Conservation (phyloP, 1,140 invertebrate species). For the Gonatopus flavifemur region DNA sequence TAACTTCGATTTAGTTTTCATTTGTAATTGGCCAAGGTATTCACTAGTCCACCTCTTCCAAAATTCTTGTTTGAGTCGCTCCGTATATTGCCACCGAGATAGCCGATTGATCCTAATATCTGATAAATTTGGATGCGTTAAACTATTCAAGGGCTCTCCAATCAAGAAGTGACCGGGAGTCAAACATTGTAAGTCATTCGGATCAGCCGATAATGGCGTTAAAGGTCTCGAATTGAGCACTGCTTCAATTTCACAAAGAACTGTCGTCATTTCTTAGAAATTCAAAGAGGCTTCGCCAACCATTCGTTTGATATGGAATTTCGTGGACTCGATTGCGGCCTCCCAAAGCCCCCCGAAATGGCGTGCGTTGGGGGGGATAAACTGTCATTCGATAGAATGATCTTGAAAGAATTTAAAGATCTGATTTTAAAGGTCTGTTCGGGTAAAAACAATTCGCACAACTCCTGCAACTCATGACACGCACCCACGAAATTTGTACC, state of each 20-base stretch:
- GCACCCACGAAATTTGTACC: neutral
- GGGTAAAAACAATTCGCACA: neutral
- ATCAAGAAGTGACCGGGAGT: neutral
- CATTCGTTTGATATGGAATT: neutral
- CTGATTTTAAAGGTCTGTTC: neutral
- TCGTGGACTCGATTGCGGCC: neutral
- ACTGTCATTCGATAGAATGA: neutral
- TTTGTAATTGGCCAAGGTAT: neutral
- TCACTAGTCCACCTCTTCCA: slow-evolving; percentile 2
- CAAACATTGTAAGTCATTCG: neutral
- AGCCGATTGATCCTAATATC: neutral
- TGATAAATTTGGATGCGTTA: neutral
- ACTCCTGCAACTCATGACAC: neutral
- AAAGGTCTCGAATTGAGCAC: neutral
- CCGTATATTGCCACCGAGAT: neutral
- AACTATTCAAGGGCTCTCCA: neutral
- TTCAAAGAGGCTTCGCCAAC: neutral
- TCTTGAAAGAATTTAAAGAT: neutral
- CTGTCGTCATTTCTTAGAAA: neutral
- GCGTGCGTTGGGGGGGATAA: neutral
- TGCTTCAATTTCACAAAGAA: neutral
- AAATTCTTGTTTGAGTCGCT: neutral
- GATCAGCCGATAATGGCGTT: neutral
- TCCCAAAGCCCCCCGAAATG: slow-evolving; percentile 4
- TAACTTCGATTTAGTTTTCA: neutral